Percentiles rank a stretch among this genome's conserved stretches.
These are phyloP conservation scores for Gymnocheta viridis DNA, from an alignment of 2,888 invertebrate species.

Conservation along the genomic window DNA sequence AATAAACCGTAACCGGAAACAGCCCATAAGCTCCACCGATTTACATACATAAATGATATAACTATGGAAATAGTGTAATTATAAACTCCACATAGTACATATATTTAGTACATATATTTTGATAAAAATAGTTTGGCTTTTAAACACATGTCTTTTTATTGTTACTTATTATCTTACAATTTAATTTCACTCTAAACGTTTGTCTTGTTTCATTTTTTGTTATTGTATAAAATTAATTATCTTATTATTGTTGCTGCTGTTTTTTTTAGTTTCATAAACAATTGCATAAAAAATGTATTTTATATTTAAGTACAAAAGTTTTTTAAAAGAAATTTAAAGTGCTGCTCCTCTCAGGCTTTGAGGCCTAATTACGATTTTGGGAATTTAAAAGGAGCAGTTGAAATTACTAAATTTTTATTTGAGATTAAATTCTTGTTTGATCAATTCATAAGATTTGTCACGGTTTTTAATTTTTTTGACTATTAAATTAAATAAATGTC, in stretches of 20 bases:
- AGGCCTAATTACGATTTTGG: not conserved
- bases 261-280: constrained; percentile 49
- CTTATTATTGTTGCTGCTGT: not conserved
- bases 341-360: not conserved
- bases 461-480: constrained; percentile 36
- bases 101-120: too few species aligned
- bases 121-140: not conserved
- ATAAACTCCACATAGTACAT: constrained; percentile 26
- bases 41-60: too few species aligned
- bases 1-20: too few species aligned
- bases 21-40: too few species aligned
- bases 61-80: not conserved
- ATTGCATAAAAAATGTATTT: constrained; percentile 27
- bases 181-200: constrained; percentile 25
- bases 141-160: not conserved
- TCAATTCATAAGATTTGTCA: constrained; percentile 11
- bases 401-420: not conserved
- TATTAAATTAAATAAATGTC: constrained; percentile 37
- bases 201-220: constrained; percentile 26
- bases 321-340: constrained; percentile 39
- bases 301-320: constrained; percentile 49
- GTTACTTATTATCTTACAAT: constrained; percentile 39
- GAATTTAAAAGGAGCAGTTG: not conserved
- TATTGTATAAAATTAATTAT: not conserved
- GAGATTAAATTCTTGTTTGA: not conserved